A percentile compares a stretch with the other conserved stretches of the same genome.
phyloP scores from a whole-genome alignment of 2,888 invertebrate species.

The Tridacna crocea region DNA sequence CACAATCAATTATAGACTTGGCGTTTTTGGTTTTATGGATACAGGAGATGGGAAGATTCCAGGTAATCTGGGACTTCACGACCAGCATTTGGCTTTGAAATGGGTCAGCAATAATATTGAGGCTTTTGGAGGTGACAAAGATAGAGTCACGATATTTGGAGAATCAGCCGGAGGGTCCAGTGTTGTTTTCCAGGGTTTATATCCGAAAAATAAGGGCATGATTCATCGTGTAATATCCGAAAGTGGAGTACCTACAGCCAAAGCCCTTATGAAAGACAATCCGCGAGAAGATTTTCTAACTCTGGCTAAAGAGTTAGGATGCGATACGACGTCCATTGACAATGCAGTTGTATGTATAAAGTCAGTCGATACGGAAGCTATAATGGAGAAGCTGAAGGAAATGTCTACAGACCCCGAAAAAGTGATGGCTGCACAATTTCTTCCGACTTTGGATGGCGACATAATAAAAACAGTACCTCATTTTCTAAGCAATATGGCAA shows the following conservation, averaged over 20 bases:
- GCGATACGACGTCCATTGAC: neutral
- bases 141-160: conserved; percentile 74
- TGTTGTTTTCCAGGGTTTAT: conserved; percentile 68
- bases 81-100: conserved; percentile 95
- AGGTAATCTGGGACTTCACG: conserved; percentile 96
- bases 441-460: conserved; percentile 94
- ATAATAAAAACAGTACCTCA: conserved; percentile 88
- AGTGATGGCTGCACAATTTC: conserved; percentile 87
- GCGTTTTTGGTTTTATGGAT: conserved; percentile 97
- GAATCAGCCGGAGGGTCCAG: conserved; percentile 73
- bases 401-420: neutral
- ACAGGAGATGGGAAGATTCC: conserved; percentile 90
- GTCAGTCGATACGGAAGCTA: neutral
- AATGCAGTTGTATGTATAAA: conserved; percentile 23
- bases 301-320: conserved; percentile 23
- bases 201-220: conserved; percentile 64
- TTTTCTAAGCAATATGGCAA: neutral
- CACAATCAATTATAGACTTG: conserved; percentile 95
- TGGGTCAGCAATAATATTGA: conserved; percentile 96
- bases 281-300: neutral
- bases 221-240: conserved; percentile 74
- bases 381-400: conserved; percentile 13
- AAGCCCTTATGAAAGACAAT: neutral
- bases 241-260: conserved; percentile 58
- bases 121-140: conserved; percentile 73